phyloP scores from a whole-genome alignment of 2,888 invertebrate genomes.

The Eristalinus sepulchralis region DNA sequence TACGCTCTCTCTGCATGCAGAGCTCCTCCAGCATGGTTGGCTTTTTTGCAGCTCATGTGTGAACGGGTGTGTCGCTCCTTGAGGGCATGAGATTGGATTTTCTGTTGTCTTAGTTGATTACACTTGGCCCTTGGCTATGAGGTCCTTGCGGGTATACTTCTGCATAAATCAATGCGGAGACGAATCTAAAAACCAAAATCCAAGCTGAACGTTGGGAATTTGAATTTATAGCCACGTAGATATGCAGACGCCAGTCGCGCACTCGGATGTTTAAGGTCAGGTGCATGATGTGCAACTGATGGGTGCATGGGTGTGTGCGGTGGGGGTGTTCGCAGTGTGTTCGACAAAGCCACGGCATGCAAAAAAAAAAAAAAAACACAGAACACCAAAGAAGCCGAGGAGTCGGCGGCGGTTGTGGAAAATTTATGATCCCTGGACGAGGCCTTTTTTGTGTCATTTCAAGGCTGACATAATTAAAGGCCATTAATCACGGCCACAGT shows the following conservation, averaged over 20 bases:
- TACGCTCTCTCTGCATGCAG: conserved; percentile 8
- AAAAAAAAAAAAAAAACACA: background rate
- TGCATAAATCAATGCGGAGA: conserved; percentile 68
- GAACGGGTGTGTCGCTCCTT: conserved; percentile 34
- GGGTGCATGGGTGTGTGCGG: background rate
- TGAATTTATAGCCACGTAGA: conserved; percentile 60
- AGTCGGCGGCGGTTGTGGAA: conserved; percentile 4
- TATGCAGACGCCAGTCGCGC: background rate
- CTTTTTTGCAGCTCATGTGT: background rate
- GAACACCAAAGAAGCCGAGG: background rate
- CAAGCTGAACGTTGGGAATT: conserved; percentile 20
- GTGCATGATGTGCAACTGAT: conserved; percentile 50
- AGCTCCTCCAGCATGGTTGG: background rate
- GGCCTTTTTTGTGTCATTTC: conserved; percentile 21
- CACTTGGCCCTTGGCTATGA: conserved; percentile 37
- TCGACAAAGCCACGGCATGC: conserved; percentile 18
- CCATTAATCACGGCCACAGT: conserved; percentile 78
- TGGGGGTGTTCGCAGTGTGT: conserved; percentile 7
- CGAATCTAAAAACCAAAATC: conserved; percentile 29
- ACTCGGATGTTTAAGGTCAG: conserved; percentile 48
- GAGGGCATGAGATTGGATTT: conserved; percentile 64
- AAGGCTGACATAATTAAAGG: conserved; percentile 81
- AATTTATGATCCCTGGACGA: conserved; percentile 54
- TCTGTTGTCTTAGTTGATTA: conserved; percentile 69
- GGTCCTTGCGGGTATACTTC: background rate